Evolutionary conservation across 2,113 vertebrate species (phyloP), one percentile per base, ranked within the genome.

Genomic region (Bufo bufo): DNA sequence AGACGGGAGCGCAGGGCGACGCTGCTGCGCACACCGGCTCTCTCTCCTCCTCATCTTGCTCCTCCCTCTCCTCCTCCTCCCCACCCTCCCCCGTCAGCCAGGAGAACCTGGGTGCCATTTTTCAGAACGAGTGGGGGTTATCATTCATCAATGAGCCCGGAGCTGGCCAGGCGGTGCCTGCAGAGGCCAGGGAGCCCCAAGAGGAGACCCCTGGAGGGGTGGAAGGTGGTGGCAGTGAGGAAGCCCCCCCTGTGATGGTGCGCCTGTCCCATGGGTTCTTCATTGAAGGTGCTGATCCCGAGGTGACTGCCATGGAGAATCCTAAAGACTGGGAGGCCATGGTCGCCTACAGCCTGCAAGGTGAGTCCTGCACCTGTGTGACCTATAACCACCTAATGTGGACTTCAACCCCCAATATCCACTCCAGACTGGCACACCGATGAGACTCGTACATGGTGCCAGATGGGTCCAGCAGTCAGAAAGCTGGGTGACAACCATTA

Each of bases 101-200:
- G 77, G 93, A 94, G 20, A 95, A 94, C 0, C 95, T 97, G 13
- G 94, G 95, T 0, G 94, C 95, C 85, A 93, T 97, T 89, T 94
- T 97, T 84, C 95, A 96, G 90, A 97, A 97, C 91, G 93, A 96
- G 88, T 97, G 96, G 96, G 96, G 96, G 54, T 94, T 97, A 7
- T 96, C 96, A 85, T 97, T 97, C 89, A 96, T 97, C 90, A 96
- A 94, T 0, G 95, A 96, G 43, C 90, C 90, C 0, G 90, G 90
- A 3, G 84, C 85, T 6, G 89, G 90, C 16, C 85, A 89, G 74
- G 74, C 65, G 3, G 33, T 14, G 12, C 65, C 69, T 1, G 12
- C 61, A 2, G 74, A 61, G 20, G 33, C 0, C 7, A 54, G 12
- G 11, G 49, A 50, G 16, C 17, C 50, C 2, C 59, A 61, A 61